Conservation (phyloP, 2,113 vertebrate species). For the Mirza zaza region DNA sequence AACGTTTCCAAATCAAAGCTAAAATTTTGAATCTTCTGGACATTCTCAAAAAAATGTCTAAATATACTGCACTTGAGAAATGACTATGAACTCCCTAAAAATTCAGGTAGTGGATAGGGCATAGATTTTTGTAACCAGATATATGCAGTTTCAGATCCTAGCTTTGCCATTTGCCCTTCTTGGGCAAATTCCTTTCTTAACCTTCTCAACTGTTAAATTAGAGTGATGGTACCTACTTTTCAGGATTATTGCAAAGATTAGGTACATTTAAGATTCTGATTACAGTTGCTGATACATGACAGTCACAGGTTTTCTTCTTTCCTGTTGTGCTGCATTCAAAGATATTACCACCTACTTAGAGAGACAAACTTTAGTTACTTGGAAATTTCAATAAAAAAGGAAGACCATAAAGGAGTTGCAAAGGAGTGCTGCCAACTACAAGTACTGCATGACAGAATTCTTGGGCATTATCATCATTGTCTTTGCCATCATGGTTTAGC, state of each 20-base stretch:
- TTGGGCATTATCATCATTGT: neutral
- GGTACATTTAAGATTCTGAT: neutral
- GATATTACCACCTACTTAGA: neutral
- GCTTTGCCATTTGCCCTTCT: neutral
- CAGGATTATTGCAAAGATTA: neutral
- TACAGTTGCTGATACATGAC: neutral
- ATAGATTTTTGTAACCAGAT: neutral
- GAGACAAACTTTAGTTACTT: neutral
- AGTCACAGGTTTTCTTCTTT: neutral
- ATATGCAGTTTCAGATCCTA: neutral
- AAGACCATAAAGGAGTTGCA: neutral
- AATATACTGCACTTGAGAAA: neutral
- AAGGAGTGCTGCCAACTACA: neutral
- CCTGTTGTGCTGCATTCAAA: neutral
- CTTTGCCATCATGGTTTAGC: neutral
- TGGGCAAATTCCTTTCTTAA: neutral
- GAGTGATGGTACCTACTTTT: constrained; percentile 10
- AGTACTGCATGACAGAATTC: neutral
- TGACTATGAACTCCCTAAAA: neutral
- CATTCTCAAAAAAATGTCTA: neutral
- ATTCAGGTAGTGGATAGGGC: neutral
- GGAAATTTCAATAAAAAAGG: neutral
- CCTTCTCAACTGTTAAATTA: neutral
- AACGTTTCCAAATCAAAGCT: neutral
- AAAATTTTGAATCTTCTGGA: constrained; percentile 30